A percentile compares a stretch with the other conserved stretches of the same genome.
phyloP scores from a whole-genome alignment of 2,888 invertebrate species.

The Leucania comma region DNA sequence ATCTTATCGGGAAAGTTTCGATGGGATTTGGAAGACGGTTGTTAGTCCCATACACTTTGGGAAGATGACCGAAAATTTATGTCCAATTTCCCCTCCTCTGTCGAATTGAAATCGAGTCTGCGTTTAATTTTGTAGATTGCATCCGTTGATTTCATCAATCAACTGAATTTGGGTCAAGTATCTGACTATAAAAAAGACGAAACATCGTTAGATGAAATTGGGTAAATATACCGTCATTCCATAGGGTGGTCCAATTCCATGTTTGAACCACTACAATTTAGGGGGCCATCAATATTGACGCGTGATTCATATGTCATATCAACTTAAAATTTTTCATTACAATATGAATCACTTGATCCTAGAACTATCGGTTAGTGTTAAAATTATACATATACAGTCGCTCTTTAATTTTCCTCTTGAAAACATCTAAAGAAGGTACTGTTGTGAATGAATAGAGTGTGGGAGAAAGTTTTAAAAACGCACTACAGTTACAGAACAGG shows the following conservation, averaged over 20 bases:
- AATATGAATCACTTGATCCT: no score
- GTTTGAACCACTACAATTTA: constrained; percentile 4
- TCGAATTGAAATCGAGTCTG: constrained; percentile 70
- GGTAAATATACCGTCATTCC: neutral
- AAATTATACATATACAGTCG: no score
- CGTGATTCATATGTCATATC: no score
- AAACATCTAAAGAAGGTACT: no score
- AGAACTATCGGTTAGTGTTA: no score
- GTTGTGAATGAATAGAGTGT: no score
- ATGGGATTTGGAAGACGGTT: constrained; percentile 66
- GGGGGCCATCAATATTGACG: no score
- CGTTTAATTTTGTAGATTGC: constrained; percentile 72
- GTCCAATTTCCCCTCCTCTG: constrained; percentile 73
- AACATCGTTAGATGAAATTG: constrained; percentile 41
- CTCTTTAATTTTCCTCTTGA: no score
- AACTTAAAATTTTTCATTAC: no score
- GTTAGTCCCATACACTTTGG: constrained; percentile 69
- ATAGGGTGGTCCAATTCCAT: no score
- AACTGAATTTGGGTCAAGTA: constrained; percentile 53
- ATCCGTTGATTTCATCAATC: constrained; percentile 59
- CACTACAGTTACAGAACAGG: no score
- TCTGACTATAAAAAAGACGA: constrained; percentile 38
- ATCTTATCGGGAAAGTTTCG: constrained; percentile 63
- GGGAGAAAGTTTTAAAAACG: no score
- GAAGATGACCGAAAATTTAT: constrained; percentile 79